phyloP scores from a whole-genome alignment of 2,113 vertebrate genomes.

The Piaya cayana region DNA sequence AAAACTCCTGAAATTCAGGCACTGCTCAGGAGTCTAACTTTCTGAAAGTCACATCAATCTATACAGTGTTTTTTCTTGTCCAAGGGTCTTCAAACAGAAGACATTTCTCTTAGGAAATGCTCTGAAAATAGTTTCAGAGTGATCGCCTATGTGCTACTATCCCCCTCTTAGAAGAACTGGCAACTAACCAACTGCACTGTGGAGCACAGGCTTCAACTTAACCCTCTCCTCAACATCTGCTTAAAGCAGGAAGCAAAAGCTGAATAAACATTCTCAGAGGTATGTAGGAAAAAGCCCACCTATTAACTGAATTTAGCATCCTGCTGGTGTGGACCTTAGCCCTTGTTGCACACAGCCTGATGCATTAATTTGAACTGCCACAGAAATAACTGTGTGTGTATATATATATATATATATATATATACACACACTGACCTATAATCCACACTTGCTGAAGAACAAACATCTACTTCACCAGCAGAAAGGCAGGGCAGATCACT shows the following conservation, averaged over 20 bases:
- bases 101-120: background rate
- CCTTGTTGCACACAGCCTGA: background rate
- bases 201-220: background rate
- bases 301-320: background rate
- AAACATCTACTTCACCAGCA: background rate
- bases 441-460: background rate
- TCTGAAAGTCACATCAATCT: background rate
- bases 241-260: background rate
- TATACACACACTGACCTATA: background rate
- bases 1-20: background rate
- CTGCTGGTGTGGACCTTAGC: background rate
- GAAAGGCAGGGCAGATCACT: background rate
- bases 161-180: background rate
- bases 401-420: no score
- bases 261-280: background rate
- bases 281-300: background rate
- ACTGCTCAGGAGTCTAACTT: background rate
- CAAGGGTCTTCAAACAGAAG: background rate
- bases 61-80: background rate
- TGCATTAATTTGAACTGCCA: background rate
- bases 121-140: background rate
- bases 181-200: background rate
- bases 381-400: background rate
- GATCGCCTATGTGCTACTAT: background rate
- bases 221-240: background rate